phyloP scores from a whole-genome alignment of 1,140 invertebrate genomes.

The Eufriesea mexicana region DNA sequence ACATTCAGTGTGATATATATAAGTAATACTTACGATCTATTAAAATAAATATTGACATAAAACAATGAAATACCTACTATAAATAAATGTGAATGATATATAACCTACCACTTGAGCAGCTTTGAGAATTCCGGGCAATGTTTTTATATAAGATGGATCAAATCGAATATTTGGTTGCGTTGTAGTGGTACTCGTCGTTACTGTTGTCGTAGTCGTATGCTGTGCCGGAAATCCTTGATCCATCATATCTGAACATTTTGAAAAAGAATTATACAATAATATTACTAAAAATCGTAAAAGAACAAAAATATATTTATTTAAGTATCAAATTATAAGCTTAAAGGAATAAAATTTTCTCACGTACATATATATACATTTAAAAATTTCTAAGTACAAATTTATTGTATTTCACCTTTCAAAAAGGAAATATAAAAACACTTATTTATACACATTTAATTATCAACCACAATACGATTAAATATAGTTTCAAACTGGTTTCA shows the following conservation, averaged over 20 bases:
- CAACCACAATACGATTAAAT: not conserved
- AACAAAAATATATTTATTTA: not conserved
- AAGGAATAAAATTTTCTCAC: no score
- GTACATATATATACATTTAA: no score
- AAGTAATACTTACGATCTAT: not conserved
- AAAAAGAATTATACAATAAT: not conserved
- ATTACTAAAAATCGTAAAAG: not conserved
- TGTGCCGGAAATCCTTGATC: conserved; percentile 88
- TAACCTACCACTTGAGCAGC: conserved; percentile 89
- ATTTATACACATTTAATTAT: not conserved
- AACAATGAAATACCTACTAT: not conserved
- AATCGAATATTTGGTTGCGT: conserved; percentile 88
- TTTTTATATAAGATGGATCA: conserved; percentile 88
- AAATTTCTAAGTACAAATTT: no score
- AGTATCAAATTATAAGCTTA: no score
- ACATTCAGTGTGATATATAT: not conserved
- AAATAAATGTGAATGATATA: not conserved
- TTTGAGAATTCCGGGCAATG: conserved; percentile 90
- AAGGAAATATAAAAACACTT: not conserved
- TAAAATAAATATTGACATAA: not conserved
- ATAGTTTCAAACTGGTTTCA: not conserved
- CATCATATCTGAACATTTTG: conserved; percentile 68
- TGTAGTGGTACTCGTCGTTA: conserved; percentile 86
- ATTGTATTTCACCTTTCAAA: not conserved
- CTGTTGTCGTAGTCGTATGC: conserved; percentile 86